phyloP scores from a whole-genome alignment of 2,113 vertebrate species.

The Peromyscus californicus region DNA sequence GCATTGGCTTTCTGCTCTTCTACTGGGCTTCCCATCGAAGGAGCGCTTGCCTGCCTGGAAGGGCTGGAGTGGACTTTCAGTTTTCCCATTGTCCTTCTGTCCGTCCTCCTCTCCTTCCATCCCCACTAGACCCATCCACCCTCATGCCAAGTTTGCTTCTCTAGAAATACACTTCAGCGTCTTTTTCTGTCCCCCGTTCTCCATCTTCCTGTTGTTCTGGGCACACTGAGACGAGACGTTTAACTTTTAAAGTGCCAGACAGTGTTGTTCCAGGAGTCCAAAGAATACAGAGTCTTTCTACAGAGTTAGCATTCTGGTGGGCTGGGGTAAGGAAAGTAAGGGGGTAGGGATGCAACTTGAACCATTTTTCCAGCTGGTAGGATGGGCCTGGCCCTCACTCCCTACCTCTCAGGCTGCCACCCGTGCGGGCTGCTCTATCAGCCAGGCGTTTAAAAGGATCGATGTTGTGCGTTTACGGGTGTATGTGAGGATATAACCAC shows the following conservation, averaged over 20 bases:
- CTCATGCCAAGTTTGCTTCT: neutral
- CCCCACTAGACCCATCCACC: neutral
- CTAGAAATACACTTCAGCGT: fast-evolving
- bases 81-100: no score
- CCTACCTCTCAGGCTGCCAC: neutral
- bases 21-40: fast-evolving
- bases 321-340: neutral
- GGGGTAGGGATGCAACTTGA: neutral
- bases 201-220: fast-evolving
- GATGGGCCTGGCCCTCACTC: fast-evolving
- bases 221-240: neutral
- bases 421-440: fast-evolving
- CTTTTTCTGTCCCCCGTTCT: neutral
- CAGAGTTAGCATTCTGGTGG: neutral
- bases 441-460: neutral
- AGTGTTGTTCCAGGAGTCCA: neutral
- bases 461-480: no score
- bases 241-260: no score
- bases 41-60: neutral
- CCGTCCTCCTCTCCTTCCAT: neutral
- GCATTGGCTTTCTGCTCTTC: fast-evolving
- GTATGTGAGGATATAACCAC: neutral
- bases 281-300: neutral
- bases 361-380: fast-evolving
- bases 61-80: fast-evolving